phyloP scores from a whole-genome alignment of 2,113 vertebrate species.

The Channa maculata region DNA sequence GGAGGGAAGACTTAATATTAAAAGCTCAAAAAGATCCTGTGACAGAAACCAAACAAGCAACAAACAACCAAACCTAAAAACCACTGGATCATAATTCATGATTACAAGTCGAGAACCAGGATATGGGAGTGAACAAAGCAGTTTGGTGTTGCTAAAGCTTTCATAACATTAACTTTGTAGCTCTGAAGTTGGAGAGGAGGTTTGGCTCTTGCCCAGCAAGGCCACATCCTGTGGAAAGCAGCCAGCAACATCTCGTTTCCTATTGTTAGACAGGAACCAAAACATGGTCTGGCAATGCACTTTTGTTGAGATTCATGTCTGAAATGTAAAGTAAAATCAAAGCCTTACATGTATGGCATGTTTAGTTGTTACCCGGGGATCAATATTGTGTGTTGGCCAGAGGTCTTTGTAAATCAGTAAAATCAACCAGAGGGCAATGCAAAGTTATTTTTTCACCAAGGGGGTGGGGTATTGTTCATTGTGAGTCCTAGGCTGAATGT shows the following conservation, averaged over 20 bases:
- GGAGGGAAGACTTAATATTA: not conserved
- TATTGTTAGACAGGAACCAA: constrained; percentile 62
- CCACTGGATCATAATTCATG: not conserved
- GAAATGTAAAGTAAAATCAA: not conserved
- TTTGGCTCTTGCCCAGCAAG: constrained; percentile 65
- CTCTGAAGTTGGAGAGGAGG: constrained; percentile 35
- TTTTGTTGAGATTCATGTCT: not conserved
- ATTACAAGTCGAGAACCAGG: constrained; percentile 3
- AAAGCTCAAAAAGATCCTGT: not conserved
- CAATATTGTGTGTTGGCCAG: not conserved
- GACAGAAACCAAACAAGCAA: not conserved
- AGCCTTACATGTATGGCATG: not conserved
- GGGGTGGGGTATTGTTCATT: not conserved
- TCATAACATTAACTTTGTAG: constrained; percentile 36
- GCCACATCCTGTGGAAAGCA: constrained; percentile 68
- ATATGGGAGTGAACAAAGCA: constrained; percentile 18
- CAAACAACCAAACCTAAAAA: not conserved
- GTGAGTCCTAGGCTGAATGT: not conserved
- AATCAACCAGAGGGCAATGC: constrained; percentile 67
- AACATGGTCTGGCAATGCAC: not conserved
- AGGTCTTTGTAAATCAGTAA: constrained; percentile 1
- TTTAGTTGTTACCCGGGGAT: not conserved
- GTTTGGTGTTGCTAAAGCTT: constrained; percentile 32
- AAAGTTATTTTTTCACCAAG: constrained; percentile 4
- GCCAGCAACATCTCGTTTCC: constrained; percentile 50